Conservation (phyloP, 2,113 vertebrate genomes). For the Perca schrenkii region DNA sequence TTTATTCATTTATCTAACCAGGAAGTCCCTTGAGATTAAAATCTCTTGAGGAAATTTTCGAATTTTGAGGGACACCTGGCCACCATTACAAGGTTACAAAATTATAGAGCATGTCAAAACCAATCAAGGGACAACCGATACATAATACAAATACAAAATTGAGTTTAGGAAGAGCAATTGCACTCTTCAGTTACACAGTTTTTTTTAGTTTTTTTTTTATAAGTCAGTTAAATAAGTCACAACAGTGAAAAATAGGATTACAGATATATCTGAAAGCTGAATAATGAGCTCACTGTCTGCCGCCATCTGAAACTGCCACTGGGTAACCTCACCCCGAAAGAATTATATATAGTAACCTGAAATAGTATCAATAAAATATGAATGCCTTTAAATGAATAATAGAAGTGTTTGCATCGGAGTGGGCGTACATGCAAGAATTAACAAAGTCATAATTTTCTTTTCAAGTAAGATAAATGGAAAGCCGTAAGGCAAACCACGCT, state of each 20-base stretch:
- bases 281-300: constrained; percentile 67
- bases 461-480: constrained; percentile 64
- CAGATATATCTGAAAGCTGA: constrained; percentile 36
- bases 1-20: background rate
- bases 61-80: background rate
- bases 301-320: constrained; percentile 25
- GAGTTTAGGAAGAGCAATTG: background rate
- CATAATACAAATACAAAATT: background rate
- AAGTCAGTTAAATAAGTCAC: constrained; percentile 9
- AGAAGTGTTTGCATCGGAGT: constrained; percentile 51
- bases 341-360: constrained; percentile 55
- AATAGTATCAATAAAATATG: constrained; percentile 74
- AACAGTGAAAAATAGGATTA: constrained; percentile 34
- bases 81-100: background rate
- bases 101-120: background rate
- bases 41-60: background rate
- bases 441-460: constrained; percentile 68
- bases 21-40: background rate
- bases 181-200: background rate
- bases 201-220: too few relatives aligned
- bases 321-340: constrained; percentile 40
- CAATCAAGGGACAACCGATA: background rate
- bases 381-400: constrained; percentile 75
- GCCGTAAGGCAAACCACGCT: constrained; percentile 39
- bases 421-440: constrained; percentile 62